Evolutionary conservation across 2,888 invertebrate species (phyloP).

Genomic region (Lydus trimaculatus): DNA sequence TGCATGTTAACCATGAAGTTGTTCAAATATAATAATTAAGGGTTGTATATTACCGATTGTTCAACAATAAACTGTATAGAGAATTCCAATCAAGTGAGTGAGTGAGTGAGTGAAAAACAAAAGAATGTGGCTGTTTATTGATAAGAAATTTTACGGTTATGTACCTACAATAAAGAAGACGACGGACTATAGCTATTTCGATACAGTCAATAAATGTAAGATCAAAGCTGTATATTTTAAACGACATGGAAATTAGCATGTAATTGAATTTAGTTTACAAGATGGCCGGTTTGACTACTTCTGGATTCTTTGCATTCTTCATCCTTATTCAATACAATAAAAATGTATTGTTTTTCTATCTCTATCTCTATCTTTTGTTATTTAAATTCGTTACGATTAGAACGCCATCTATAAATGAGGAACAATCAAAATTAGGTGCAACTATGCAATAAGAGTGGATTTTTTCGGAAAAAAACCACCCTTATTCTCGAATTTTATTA

Average conservation of each 20-base stretch:
- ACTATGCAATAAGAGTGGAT: too few species aligned
- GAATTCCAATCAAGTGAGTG: too few species aligned
- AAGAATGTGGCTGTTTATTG: not conserved
- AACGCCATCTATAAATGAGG: too few species aligned
- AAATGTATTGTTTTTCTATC: not conserved
- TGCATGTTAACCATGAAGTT: slow-evolving; percentile 15
- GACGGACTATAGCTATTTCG: not conserved
- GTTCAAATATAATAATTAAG: slow-evolving; percentile 7
- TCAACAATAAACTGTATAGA: too few species aligned
- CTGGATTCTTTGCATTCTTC: not conserved
- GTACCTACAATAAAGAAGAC: not conserved
- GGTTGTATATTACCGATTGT: not conserved
- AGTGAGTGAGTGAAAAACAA: too few species aligned
- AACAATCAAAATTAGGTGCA: too few species aligned
- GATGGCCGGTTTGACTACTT: not conserved
- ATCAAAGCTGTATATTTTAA: not conserved
- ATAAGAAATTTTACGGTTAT: not conserved
- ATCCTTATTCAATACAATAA: not conserved
- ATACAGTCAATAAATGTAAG: slow-evolving; percentile 5
- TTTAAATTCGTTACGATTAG: not conserved
- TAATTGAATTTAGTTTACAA: slow-evolving; percentile 3
- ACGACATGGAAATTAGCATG: slow-evolving; percentile 4
- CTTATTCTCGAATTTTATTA: not conserved
- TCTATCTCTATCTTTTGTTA: not conserved
- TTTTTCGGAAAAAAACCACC: too few species aligned